Conservation (phyloP, 2,113 vertebrate species). For the Rostratula benghalensis region DNA sequence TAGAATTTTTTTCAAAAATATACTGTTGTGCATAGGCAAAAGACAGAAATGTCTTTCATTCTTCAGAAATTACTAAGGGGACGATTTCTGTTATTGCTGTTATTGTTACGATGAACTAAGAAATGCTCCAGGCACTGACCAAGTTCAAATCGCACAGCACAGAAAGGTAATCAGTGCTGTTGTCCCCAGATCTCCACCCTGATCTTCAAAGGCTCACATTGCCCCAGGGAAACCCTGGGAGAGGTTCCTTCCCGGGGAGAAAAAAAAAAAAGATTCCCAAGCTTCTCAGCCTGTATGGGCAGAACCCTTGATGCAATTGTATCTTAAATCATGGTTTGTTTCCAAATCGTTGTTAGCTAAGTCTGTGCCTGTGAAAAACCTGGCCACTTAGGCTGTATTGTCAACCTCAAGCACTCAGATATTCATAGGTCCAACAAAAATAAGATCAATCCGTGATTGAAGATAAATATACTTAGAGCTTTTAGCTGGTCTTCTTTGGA, state of each 20-base stretch:
- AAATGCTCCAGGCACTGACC: neutral
- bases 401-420: neutral
- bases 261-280: neutral
- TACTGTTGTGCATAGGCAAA: neutral
- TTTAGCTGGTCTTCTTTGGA: neutral
- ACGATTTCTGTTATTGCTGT: neutral
- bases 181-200: neutral
- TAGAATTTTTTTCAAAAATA: neutral
- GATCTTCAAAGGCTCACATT: neutral
- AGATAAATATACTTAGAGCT: neutral
- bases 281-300: neutral
- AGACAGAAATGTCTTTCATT: neutral
- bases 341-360: neutral
- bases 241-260: rapidly evolving
- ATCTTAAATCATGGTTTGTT: neutral
- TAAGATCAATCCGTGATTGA: neutral
- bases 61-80: neutral
- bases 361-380: neutral
- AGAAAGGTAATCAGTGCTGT: neutral
- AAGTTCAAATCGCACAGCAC: neutral
- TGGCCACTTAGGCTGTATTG: neutral
- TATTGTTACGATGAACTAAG: neutral
- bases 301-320: neutral
- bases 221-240: neutral
- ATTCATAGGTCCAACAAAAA: neutral